Conservation (phyloP, 2,888 invertebrate genomes). For the Allolobophora icterica region DNA sequence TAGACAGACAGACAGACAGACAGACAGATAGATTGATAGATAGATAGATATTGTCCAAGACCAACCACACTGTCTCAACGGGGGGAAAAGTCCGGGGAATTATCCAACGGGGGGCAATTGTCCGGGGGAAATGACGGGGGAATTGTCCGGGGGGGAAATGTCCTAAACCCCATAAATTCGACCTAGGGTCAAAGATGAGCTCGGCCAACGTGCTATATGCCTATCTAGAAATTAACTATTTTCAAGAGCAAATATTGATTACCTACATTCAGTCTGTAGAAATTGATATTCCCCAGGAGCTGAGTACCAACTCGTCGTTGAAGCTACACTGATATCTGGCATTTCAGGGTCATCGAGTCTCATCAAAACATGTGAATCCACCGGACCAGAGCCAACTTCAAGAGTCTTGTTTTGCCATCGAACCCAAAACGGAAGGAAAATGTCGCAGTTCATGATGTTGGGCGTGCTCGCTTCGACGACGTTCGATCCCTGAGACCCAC, state of each 20-base stretch:
- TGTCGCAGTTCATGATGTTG: slow-evolving; percentile 33
- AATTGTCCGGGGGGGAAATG: too few species aligned
- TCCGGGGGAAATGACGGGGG: too few species aligned
- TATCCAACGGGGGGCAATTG: too few species aligned
- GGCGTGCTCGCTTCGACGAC: not conserved
- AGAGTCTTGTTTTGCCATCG: slow-evolving; percentile 37
- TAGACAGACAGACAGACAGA: too few species aligned
- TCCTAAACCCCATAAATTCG: too few species aligned
- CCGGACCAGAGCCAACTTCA: slow-evolving; percentile 33
- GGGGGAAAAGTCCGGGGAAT: too few species aligned
- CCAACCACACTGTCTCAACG: too few species aligned
- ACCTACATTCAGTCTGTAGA: slow-evolving; percentile 2
- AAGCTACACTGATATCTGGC: not conserved
- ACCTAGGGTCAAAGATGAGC: not conserved
- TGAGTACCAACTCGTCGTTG: slow-evolving; percentile 27
- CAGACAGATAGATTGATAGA: too few species aligned
- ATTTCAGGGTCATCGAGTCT: not conserved
- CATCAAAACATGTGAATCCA: slow-evolving; percentile 28
- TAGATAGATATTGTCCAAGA: too few species aligned
- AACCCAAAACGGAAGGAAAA: slow-evolving; percentile 37
- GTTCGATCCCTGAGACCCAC: not conserved
- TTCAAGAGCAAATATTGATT: too few species aligned
- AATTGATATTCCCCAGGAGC: slow-evolving; percentile 26
- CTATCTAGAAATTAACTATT: not conserved
- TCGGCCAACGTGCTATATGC: not conserved